phyloP scores from a whole-genome alignment of 2,113 vertebrate genomes.

The Hippotragus niger region DNA sequence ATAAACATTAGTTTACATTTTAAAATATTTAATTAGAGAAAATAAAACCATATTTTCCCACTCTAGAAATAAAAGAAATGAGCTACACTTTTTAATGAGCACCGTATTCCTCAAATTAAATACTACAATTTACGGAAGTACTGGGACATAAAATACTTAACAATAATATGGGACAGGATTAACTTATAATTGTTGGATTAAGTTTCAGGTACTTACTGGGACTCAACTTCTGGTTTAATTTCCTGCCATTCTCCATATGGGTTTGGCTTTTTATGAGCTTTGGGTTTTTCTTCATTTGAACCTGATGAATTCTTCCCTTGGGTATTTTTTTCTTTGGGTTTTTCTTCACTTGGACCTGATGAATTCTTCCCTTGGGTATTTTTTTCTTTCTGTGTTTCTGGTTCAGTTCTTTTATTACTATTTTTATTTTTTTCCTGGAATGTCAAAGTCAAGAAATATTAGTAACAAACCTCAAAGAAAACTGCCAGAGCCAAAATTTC shows the following conservation, averaged over 20 bases:
- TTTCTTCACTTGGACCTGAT: slow-evolving; percentile 67
- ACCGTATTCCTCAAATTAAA: background rate
- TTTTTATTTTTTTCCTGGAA: slow-evolving; percentile 79
- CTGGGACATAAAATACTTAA: background rate
- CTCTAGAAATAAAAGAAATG: background rate
- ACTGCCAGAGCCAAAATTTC: background rate
- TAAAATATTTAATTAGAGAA: background rate
- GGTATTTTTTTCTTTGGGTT: slow-evolving; percentile 57
- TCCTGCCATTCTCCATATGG: slow-evolving; percentile 92
- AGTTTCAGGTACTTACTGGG: slow-evolving; percentile 84
- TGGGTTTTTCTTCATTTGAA: slow-evolving; percentile 71
- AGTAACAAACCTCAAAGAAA: background rate
- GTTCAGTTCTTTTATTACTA: slow-evolving; percentile 63
- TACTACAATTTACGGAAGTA: background rate
- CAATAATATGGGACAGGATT: background rate
- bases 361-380: slow-evolving; percentile 55
- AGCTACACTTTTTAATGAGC: background rate
- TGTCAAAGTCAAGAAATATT: slow-evolving; percentile 53
- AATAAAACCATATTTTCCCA: background rate
- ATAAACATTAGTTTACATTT: background rate
- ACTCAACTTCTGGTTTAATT: slow-evolving; percentile 83
- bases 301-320: slow-evolving; percentile 55
- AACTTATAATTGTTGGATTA: background rate
- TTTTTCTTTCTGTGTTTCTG: slow-evolving; percentile 71
- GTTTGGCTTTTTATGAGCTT: slow-evolving; percentile 77